These are phyloP conservation scores for Cryptops parisi DNA, from an alignment of 2,888 invertebrate genomes.

Conservation along the genomic window DNA sequence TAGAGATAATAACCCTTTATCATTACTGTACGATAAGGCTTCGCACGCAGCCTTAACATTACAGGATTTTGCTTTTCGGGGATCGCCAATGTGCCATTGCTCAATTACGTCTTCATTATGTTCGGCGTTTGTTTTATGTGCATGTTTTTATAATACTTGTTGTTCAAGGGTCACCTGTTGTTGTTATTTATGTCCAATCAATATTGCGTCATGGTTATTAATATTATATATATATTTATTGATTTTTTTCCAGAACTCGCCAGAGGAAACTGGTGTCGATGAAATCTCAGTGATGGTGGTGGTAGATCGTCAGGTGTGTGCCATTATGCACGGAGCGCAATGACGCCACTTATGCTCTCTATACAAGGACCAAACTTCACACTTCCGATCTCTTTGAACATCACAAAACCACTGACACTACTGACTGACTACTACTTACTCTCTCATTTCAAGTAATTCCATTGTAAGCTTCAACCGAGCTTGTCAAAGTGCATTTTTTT, in stretches of 20 bases:
- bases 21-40: too few relatives aligned
- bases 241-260: conserved; percentile 41
- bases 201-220: not conserved
- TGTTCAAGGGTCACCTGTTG: not conserved
- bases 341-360: not conserved
- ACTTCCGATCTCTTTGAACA: too few relatives aligned
- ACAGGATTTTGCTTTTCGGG: not conserved
- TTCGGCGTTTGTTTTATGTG: too few relatives aligned
- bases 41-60: too few relatives aligned
- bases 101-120: too few relatives aligned
- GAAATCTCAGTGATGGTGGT: conserved; percentile 30
- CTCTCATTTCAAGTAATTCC: too few relatives aligned
- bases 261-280: conserved; percentile 63
- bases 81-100: not conserved
- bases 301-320: conserved; percentile 13
- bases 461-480: too few relatives aligned
- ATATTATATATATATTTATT: not conserved
- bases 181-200: not conserved
- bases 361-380: not conserved
- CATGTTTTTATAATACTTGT: not conserved
- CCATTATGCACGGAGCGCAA: conserved; percentile 6
- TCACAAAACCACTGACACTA: too few relatives aligned
- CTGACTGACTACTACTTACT: too few relatives aligned
- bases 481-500: too few relatives aligned
- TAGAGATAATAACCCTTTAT: too few relatives aligned